Base-by-base conservation (phyloP, 1,140 invertebrate genomes). In the Papilio glaucus region DNA sequence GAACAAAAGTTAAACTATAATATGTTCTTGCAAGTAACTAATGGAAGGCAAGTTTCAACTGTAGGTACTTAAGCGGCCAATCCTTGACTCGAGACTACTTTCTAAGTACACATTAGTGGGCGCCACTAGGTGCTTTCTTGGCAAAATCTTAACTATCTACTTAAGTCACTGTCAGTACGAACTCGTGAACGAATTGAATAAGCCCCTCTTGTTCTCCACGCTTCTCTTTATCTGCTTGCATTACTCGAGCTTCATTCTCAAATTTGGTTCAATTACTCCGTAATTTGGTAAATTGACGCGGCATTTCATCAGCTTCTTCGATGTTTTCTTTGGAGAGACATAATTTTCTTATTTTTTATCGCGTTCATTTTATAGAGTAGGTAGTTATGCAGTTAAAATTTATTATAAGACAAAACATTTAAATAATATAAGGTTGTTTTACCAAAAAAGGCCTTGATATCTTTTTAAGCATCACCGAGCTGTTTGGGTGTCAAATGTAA, bases 61-160 rank as follows among this genome's bases (percentile, higher is more conserved):
- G 84, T 81, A 83, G 85, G 85, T 89, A 89, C 84, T 88, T 88
- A 87, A 87, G 85, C 81, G 83, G 86, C 85, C 85, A 85, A 88
- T 88, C 89, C 86, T 84, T 85, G 84, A 84, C 79, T 75, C 79
- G 78, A 84, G 85, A 86, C 87, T 88, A 89, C 87, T 90, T 92
- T 90, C 88, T 81, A 80, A 90, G 88, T 84, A 90, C 85, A 90
- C 90, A 90, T 92, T 92, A 92, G 84, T 82, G 87, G 79, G 78
- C 78, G 79, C 76, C 73, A 74, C 73, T 75, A 73, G 84, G 81
- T 81, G 79, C 76, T 86, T 89, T 83, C 83, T 82, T 81, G 84
- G 80, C 84, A 84, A 90, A 89, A 90, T 89, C 90, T 89, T 87
- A 90, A 90, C 88, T 92, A 90, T 89, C 85, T 87, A 90, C 88